phyloP scores from a whole-genome alignment of 2,888 invertebrate genomes.

The Drosophila recens region DNA sequence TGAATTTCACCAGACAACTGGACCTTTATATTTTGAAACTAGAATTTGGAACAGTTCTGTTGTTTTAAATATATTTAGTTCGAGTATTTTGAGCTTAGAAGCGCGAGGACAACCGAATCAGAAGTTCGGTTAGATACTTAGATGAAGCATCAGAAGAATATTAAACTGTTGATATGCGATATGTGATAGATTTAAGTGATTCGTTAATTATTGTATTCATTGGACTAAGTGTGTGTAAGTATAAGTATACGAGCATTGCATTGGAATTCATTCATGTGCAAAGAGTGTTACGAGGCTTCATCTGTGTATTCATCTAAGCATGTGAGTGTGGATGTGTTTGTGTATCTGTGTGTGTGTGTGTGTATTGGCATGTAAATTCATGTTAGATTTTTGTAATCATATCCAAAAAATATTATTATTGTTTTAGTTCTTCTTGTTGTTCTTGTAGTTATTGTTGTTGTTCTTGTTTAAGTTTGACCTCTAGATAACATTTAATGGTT shows the following conservation, averaged over 20 bases:
- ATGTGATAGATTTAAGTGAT: constrained; percentile 49
- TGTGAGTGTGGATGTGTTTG: neutral
- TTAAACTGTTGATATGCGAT: constrained; percentile 50
- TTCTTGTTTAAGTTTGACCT: constrained; percentile 38
- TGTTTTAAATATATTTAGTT: neutral
- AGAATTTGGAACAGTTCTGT: constrained; percentile 2
- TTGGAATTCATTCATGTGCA: constrained; percentile 13
- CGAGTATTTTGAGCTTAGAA: constrained; percentile 14
- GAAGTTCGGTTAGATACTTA: constrained; percentile 37
- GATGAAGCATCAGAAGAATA: constrained; percentile 39
- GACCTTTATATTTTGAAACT: neutral
- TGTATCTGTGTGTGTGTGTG: neutral
- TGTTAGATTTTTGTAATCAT: constrained; percentile 29
- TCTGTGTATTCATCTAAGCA: constrained; percentile 19
- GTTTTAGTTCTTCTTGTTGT: neutral
- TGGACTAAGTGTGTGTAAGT: constrained; percentile 17
- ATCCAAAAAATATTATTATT: constrained; percentile 35
- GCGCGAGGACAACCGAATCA: constrained; percentile 29
- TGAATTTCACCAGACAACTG: neutral
- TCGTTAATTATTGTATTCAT: constrained; percentile 25
- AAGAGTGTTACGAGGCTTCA: constrained; percentile 7
- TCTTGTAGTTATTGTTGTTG: constrained; percentile 2
- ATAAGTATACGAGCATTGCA: constrained; percentile 18
- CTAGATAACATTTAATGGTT: constrained; percentile 44
- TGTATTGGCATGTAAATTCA: constrained; percentile 38